These are phyloP conservation scores for Pterophyllum scalare DNA, from an alignment of 2,113 vertebrate genomes.

Conservation along the genomic window DNA sequence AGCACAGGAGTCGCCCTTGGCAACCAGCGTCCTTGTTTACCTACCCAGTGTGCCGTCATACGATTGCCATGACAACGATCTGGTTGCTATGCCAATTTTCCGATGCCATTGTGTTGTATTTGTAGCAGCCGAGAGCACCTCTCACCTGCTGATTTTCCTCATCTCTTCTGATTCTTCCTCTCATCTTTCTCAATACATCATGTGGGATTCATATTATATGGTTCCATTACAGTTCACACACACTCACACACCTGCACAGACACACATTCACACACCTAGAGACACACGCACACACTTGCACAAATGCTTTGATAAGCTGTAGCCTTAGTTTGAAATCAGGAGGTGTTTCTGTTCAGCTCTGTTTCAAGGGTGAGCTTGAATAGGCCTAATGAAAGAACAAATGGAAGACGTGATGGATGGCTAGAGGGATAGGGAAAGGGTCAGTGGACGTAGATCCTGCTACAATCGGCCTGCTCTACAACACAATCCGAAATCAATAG, in stretches of 20 bases:
- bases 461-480: conserved; percentile 70
- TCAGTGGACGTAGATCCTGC: conserved; percentile 75
- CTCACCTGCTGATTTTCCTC: conserved; percentile 55
- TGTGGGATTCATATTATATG: neutral
- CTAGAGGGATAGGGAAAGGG: conserved; percentile 58
- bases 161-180: conserved; percentile 12
- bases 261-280: neutral
- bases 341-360: conserved; percentile 34
- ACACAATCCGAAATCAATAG: conserved; percentile 72
- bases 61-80: conserved; percentile 85
- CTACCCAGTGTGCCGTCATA: conserved; percentile 85
- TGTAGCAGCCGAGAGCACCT: conserved; percentile 40
- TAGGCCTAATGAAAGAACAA: conserved; percentile 64
- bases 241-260: neutral
- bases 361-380: conserved; percentile 46
- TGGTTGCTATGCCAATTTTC: conserved; percentile 79
- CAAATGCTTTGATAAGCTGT: conserved; percentile 9
- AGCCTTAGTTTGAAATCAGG: conserved; percentile 15
- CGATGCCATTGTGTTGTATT: conserved; percentile 73
- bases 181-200: neutral
- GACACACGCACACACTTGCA: neutral
- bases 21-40: conserved; percentile 85
- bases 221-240: neutral
- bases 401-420: conserved; percentile 69
- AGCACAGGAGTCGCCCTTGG: conserved; percentile 76